A percentile compares a stretch with the other conserved stretches of the same genome.
Evolutionary conservation across 2,113 vertebrate genomes (phyloP).

Genomic region (Chaetodon trifascialis): DNA sequence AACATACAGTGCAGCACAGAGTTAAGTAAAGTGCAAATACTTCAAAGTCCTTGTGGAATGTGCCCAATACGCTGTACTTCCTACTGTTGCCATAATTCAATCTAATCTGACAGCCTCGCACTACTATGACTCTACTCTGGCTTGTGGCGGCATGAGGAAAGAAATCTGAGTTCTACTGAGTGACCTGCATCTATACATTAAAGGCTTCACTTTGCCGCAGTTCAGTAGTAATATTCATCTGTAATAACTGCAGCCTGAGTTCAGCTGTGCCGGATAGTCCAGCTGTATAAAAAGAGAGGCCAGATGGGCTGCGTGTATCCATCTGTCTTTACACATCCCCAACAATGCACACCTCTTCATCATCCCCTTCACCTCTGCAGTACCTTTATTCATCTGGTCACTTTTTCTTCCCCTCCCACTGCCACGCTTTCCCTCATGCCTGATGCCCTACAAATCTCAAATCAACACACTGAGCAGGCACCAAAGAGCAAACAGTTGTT

Average conservation of each 20-base stretch:
- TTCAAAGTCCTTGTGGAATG: no score
- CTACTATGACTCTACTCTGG: no score
- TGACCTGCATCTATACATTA: conserved; percentile 6
- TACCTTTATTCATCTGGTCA: conserved; percentile 36
- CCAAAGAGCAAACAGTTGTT: background rate
- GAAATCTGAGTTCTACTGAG: background rate
- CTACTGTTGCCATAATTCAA: no score
- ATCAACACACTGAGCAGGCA: background rate
- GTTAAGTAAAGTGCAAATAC: no score
- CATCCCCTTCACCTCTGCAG: conserved; percentile 39
- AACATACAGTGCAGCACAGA: no score
- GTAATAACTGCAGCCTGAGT: conserved; percentile 17
- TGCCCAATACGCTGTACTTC: no score
- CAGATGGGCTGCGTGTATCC: conserved; percentile 61
- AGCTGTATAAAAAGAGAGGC: conserved; percentile 51
- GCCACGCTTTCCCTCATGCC: background rate
- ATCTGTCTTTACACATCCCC: conserved; percentile 57
- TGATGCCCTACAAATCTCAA: background rate
- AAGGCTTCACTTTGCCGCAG: background rate
- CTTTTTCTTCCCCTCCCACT: background rate
- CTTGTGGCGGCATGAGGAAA: background rate
- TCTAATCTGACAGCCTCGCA: no score
- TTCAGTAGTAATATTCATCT: background rate
- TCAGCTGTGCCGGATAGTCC: conserved; percentile 5
- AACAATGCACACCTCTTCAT: conserved; percentile 45